These are phyloP conservation scores for Globodera rostochiensis DNA, from an alignment of 1,140 invertebrate species.

Conservation along the genomic window DNA sequence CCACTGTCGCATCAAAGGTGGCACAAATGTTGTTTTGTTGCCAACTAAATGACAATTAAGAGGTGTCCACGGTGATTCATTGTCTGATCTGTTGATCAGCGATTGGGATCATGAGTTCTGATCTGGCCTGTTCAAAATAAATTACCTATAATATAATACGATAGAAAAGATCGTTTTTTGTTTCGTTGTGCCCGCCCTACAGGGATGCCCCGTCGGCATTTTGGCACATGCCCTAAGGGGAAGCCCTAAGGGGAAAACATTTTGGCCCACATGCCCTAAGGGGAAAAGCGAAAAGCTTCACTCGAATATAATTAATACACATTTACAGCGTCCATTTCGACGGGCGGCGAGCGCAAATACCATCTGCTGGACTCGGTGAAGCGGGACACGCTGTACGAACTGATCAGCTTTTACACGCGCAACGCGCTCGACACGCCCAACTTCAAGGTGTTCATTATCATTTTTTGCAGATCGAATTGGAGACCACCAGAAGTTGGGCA, in stretches of 20 bases:
- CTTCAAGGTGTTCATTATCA: conserved; percentile 39
- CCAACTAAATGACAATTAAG: not conserved
- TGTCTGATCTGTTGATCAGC: no score
- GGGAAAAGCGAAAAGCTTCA: no score
- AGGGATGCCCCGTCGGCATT: no score
- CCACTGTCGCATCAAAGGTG: conserved; percentile 58
- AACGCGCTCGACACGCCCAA: conserved; percentile 55
- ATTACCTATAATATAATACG: no score
- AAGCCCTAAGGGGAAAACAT: no score
- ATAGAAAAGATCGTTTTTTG: no score
- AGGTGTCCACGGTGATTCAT: no score
- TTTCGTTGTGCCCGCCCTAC: no score
- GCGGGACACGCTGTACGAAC: conserved; percentile 62
- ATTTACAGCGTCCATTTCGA: not conserved
- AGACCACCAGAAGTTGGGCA: not conserved
- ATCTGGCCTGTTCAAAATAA: no score
- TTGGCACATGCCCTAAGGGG: no score
- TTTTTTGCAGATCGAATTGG: not conserved
- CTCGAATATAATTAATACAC: not conserved
- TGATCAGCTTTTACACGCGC: conserved; percentile 64
- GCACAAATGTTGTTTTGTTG: conserved; percentile 24
- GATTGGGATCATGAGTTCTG: no score
- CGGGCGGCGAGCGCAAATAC: conserved; percentile 58
- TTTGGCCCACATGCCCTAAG: no score
- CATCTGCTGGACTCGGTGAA: conserved; percentile 61